These are phyloP conservation scores for Nesogale talazaci DNA, from an alignment of 2,113 vertebrate genomes.

Conservation along the genomic window DNA sequence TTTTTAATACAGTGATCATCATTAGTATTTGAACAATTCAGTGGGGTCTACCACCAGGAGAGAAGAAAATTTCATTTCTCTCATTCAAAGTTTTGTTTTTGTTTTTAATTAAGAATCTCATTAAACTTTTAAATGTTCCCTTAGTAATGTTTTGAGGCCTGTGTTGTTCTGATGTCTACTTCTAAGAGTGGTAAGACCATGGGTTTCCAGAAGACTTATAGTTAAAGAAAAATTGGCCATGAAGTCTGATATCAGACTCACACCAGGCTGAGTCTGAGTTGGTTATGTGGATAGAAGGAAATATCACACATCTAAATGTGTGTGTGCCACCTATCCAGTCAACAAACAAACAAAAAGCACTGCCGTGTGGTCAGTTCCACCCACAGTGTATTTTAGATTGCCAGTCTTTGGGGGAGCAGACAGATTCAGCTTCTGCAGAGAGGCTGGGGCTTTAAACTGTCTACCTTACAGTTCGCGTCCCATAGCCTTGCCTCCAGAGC, in stretches of 20 bases:
- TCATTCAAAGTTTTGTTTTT: too few relatives aligned
- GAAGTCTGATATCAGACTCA: too few relatives aligned
- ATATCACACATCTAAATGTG: neutral
- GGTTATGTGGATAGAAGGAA: neutral
- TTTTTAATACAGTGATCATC: conserved; percentile 16
- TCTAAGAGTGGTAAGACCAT: neutral
- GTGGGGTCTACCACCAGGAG: neutral
- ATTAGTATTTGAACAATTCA: conserved; percentile 24
- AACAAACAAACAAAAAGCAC: neutral
- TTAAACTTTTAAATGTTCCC: neutral
- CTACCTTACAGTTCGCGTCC: too few relatives aligned
- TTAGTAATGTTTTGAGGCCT: conserved; percentile 13
- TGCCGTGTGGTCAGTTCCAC: too few relatives aligned
- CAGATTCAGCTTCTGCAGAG: too few relatives aligned
- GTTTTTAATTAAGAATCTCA: too few relatives aligned
- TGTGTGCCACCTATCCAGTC: neutral
- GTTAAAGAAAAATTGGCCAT: neutral
- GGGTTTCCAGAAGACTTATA: neutral
- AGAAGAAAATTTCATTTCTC: neutral
- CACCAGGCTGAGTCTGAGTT: neutral
- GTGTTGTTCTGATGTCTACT: neutral
- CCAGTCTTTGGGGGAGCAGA: too few relatives aligned
- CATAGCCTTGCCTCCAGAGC: too few relatives aligned
- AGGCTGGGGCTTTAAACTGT: too few relatives aligned
- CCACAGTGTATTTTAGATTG: too few relatives aligned